Evolutionary conservation across 2,113 vertebrate species (phyloP).

Genomic region (Prinia subflava): DNA sequence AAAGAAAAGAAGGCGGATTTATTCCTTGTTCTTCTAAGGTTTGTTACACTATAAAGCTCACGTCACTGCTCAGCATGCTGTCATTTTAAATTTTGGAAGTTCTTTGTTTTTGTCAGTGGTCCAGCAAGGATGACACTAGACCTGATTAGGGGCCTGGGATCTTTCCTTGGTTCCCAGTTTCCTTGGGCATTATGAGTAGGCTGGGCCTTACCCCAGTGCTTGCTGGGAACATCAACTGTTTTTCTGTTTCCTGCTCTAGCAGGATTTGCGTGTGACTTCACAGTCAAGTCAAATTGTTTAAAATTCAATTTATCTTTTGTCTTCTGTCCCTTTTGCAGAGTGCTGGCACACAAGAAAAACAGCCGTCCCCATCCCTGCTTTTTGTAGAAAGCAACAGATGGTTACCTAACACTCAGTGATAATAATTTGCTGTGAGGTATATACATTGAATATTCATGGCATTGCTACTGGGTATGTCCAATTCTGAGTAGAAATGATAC

Average conservation of each 20-base stretch:
- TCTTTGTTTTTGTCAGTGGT: background rate
- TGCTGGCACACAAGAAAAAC: background rate
- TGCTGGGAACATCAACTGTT: background rate
- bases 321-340: background rate
- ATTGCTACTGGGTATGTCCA: background rate
- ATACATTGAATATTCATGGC: too few relatives aligned
- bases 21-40: constrained; percentile 16
- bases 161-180: background rate
- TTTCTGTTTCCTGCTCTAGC: background rate
- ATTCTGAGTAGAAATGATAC: background rate
- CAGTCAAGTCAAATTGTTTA: background rate
- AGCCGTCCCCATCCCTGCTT: background rate
- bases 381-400: background rate
- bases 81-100: background rate
- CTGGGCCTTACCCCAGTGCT: background rate
- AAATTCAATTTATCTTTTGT: background rate
- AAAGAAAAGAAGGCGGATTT: background rate
- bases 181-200: background rate
- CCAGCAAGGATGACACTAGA: background rate
- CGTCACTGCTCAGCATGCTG: background rate
- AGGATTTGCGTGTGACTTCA: background rate
- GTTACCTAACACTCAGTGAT: background rate
- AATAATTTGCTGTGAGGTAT: background rate
- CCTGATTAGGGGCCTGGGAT: background rate
- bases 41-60: constrained; percentile 8